Evolutionary conservation across 2,888 invertebrate genomes (phyloP).

Genomic region (Syritta pipiens): DNA sequence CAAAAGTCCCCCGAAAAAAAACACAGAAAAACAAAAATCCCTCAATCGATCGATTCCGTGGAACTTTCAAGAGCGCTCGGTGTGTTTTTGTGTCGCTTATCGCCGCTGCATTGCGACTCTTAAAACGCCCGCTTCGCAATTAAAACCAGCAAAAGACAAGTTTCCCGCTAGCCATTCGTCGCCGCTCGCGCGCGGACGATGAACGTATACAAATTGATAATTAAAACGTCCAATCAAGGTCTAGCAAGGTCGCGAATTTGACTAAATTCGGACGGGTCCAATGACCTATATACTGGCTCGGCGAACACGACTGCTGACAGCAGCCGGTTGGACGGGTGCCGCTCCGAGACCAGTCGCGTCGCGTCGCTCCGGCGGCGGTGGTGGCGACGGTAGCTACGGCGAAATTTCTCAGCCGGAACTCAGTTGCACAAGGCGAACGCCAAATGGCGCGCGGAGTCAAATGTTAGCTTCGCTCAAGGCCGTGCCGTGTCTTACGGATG

Average conservation of each 20-base stretch:
- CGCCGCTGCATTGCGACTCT: conserved; percentile 8
- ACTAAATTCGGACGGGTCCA: conserved; percentile 73
- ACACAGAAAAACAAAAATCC: too few species aligned
- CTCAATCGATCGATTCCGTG: conserved; percentile 28
- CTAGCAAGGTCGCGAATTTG: conserved; percentile 76
- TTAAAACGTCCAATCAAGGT: conserved; percentile 74
- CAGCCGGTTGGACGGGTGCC: conserved; percentile 49
- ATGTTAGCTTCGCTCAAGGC: conserved; percentile 51
- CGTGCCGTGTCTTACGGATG: conserved; percentile 53
- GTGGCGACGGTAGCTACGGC: neutral
- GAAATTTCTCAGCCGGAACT: conserved; percentile 9
- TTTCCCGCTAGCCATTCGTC: conserved; percentile 50
- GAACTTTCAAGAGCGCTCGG: conserved; percentile 44
- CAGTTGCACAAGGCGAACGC: conserved; percentile 65
- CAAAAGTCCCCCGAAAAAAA: too few species aligned
- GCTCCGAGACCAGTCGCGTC: neutral
- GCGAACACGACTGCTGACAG: neutral
- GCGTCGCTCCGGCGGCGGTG: neutral
- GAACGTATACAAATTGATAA: conserved; percentile 61
- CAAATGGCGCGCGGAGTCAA: conserved; percentile 45
- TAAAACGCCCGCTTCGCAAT: conserved; percentile 28
- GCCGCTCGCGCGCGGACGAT: conserved; percentile 39
- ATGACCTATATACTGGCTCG: conserved; percentile 74
- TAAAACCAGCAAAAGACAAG: conserved; percentile 44
- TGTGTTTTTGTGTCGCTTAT: neutral